Percentiles rank a stretch among this genome's conserved stretches.
These are phyloP conservation scores for Stichodactyla mertensii DNA, from an alignment of 64 coral and sea anemone genomes.

Conservation along the genomic window DNA sequence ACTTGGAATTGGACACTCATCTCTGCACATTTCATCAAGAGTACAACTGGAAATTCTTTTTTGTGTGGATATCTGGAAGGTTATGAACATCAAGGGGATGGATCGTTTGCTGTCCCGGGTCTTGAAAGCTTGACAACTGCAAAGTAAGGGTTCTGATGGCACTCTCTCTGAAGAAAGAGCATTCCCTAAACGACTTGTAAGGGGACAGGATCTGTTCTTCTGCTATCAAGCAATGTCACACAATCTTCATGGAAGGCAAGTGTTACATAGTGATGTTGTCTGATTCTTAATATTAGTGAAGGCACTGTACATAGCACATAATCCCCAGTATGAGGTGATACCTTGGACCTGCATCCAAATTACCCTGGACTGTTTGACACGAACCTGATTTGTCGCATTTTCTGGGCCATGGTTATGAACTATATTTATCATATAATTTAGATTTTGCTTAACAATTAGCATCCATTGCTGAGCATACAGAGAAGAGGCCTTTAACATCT, in stretches of 20 bases:
- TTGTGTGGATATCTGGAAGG: too few relatives aligned
- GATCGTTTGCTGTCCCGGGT: too few relatives aligned
- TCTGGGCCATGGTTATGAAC: too few relatives aligned
- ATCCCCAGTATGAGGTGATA: neutral
- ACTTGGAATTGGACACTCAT: neutral
- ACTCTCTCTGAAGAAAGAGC: too few relatives aligned
- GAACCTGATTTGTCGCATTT: too few relatives aligned
- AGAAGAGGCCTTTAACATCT: neutral
- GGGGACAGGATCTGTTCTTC: neutral
- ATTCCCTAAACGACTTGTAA: too few relatives aligned
- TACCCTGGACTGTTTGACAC: neutral
- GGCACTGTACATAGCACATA: neutral
- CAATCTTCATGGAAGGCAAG: neutral
- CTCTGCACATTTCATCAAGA: too few relatives aligned
- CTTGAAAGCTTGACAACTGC: too few relatives aligned
- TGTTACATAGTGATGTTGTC: constrained; percentile 7
- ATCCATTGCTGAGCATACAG: neutral
- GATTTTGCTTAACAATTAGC: neutral
- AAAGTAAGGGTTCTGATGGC: too few relatives aligned
- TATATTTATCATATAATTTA: neutral
- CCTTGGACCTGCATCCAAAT: neutral
- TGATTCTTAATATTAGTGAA: constrained; percentile 7
- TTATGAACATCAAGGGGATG: too few relatives aligned
- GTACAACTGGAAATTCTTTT: too few relatives aligned
- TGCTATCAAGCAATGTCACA: constrained; percentile 16